A percentile compares a stretch with the other conserved stretches of the same genome.
Conservation (phyloP, 2,113 vertebrate species). For the Meriones unguiculatus region DNA sequence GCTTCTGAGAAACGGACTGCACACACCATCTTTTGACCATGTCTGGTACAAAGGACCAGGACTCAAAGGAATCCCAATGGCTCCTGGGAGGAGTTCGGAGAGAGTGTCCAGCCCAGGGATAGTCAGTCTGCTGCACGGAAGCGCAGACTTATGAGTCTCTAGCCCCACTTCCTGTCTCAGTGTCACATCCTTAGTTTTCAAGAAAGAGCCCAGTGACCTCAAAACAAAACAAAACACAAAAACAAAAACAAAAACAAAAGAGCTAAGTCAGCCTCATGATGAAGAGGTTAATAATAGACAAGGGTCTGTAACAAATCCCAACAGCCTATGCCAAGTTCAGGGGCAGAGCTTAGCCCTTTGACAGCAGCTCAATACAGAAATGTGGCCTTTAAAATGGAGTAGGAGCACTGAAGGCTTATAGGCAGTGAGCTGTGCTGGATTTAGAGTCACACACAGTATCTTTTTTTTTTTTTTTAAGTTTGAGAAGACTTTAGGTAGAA, state of each 20-base stretch:
- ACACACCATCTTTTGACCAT: neutral
- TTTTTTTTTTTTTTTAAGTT: neutral
- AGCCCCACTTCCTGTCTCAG: neutral
- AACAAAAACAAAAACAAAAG: neutral
- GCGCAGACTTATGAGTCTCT: neutral
- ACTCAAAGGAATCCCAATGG: neutral
- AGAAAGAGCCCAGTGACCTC: neutral
- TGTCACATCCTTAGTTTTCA: neutral
- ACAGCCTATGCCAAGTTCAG: neutral
- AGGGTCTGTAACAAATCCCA: neutral
- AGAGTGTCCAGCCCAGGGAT: neutral
- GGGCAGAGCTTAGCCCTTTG: neutral
- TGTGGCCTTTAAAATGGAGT: neutral
- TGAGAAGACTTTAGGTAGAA: neutral
- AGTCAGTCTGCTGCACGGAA: neutral
- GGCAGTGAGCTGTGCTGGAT: neutral
- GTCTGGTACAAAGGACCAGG: neutral
- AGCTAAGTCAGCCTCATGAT: too few relatives aligned
- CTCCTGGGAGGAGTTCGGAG: neutral
- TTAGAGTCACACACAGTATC: neutral
- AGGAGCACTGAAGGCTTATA: neutral
- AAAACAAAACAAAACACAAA: neutral
- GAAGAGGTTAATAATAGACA: neutral
- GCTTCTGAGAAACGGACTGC: neutral
- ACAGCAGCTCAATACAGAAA: neutral